These are phyloP conservation scores for Plumapathes pennacea DNA, from an alignment of 92 coral and sea anemone species.

Conservation along the genomic window DNA sequence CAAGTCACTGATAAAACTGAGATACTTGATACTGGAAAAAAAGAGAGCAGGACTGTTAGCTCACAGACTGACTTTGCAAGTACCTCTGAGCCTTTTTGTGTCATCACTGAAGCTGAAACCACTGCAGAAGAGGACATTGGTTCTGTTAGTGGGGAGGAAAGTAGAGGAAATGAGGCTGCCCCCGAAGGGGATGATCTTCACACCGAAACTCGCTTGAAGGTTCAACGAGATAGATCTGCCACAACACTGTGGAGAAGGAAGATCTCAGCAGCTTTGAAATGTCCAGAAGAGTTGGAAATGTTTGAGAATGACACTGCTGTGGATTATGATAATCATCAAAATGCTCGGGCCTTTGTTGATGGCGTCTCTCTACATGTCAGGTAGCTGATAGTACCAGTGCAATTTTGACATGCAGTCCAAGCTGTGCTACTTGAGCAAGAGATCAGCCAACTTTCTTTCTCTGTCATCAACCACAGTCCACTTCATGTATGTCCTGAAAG, in stretches of 20 bases:
- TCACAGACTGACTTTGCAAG: conserved; percentile 52
- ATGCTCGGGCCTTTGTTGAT: conserved; percentile 71
- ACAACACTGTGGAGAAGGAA: conserved; percentile 63
- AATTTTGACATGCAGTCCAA: no score
- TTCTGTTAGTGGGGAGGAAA: not conserved
- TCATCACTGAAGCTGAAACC: conserved; percentile 11
- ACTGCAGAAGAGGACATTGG: not conserved
- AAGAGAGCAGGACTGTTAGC: conserved; percentile 26
- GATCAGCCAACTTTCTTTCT: no score
- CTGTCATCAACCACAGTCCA: no score
- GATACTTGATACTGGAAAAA: no score
- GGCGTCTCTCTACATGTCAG: conserved; percentile 86
- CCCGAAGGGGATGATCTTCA: no score
- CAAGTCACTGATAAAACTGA: no score
- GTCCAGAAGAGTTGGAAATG: conserved; percentile 27
- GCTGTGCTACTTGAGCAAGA: no score
- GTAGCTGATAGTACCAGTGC: no score
- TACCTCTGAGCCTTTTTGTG: not conserved
- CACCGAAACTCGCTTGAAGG: conserved; percentile 1
- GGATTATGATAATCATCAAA: conserved; percentile 35
- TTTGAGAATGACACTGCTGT: conserved; percentile 20
- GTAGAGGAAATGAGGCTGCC: no score
- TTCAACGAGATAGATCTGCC: conserved; percentile 14
- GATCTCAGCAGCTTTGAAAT: conserved; percentile 39
- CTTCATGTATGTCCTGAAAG: no score